A percentile compares a stretch with the other conserved stretches of the same genome.
Conservation (phyloP, 2,888 invertebrate species). For the Caenorhabditis panamensis region DNA sequence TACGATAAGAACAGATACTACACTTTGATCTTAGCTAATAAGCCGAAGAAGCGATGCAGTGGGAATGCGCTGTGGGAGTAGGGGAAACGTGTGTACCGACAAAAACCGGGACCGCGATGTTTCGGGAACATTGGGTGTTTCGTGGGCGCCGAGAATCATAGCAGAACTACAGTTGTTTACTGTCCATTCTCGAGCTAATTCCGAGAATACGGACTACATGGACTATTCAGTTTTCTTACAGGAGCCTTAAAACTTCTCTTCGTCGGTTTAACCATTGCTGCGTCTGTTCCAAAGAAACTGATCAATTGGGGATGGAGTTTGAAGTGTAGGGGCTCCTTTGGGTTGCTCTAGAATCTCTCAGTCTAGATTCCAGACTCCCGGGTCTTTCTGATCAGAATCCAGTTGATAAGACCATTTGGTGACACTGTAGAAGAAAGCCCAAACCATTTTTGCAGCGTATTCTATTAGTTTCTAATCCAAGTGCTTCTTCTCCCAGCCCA, state of each 20-base stretch:
- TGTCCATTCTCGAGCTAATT: no score
- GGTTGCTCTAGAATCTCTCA: constrained; percentile 80
- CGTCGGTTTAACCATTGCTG: constrained; percentile 75
- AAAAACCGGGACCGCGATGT: no score
- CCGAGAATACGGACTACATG: no score
- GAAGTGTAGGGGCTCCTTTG: constrained; percentile 76
- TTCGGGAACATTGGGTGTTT: no score
- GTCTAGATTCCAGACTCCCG: constrained; percentile 80
- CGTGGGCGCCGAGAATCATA: no score
- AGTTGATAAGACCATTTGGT: constrained; percentile 78
- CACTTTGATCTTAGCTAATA: constrained; percentile 67
- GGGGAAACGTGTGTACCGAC: not conserved
- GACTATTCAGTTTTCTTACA: no score
- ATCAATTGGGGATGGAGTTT: constrained; percentile 79
- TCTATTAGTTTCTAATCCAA: no score
- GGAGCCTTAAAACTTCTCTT: constrained; percentile 74
- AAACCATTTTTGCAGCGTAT: no score
- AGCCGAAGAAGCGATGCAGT: constrained; percentile 59
- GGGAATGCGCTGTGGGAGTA: not conserved
- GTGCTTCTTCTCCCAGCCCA: no score
- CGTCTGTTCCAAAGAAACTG: constrained; percentile 78
- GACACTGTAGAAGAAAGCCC: constrained; percentile 78
- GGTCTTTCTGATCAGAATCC: constrained; percentile 67
- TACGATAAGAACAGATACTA: constrained; percentile 66
- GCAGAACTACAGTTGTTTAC: no score